These are phyloP conservation scores for Siniperca undulata DNA, from an alignment of 2,797 vertebrate species.

Conservation along the genomic window DNA sequence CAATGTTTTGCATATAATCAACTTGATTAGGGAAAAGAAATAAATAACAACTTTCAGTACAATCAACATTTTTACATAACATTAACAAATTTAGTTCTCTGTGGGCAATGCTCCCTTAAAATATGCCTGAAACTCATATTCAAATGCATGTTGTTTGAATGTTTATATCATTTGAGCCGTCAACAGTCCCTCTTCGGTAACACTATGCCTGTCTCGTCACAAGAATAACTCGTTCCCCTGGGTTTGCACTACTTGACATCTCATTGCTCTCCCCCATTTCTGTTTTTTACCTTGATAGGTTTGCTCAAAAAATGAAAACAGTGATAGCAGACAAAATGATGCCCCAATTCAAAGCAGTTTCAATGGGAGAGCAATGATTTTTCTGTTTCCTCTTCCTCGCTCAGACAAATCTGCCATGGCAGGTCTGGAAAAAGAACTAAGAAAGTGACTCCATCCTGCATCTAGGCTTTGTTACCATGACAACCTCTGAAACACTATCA, in stretches of 20 bases:
- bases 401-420: conserved; percentile 30
- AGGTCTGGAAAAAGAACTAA: conserved; percentile 31
- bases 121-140: conserved; percentile 42
- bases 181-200: conserved; percentile 23
- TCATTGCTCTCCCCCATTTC: conserved; percentile 44
- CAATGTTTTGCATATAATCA: conserved; percentile 52
- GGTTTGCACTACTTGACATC: conserved; percentile 66
- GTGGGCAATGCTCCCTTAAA: conserved; percentile 40
- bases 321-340: conserved; percentile 57
- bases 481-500: conserved; percentile 31
- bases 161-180: conserved; percentile 44
- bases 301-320: conserved; percentile 53
- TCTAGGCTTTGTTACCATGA: conserved; percentile 42
- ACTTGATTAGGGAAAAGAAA: conserved; percentile 54
- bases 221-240: conserved; percentile 54
- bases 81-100: conserved; percentile 53
- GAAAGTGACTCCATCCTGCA: conserved; percentile 35
- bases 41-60: conserved; percentile 42
- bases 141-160: conserved; percentile 42
- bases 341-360: conserved; percentile 45
- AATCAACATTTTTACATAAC: conserved; percentile 57
- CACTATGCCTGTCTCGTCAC: conserved; percentile 51
- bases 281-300: conserved; percentile 37
- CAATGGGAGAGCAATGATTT: conserved; percentile 20
- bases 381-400: conserved; percentile 1